Evolutionary conservation across 1,140 invertebrate genomes (phyloP), one percentile per base, ranked within the genome.

Genomic region (Diorhabda elongata): DNA sequence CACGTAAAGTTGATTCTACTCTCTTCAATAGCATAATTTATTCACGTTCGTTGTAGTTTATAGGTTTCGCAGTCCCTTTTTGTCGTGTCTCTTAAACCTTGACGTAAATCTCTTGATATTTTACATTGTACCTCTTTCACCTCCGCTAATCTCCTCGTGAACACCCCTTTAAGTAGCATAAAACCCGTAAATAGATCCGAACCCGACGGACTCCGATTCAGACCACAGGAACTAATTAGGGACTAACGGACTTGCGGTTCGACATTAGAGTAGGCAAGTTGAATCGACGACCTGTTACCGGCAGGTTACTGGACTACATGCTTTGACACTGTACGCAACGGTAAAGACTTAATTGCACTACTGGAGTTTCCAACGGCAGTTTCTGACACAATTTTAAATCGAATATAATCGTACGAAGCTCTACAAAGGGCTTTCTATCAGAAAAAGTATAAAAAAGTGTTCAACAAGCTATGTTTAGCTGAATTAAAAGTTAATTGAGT

Each of bases 171-270:
- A 11, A 62, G 61, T 62, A 44, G 61, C n/a, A 44, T 62, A 62
- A 62, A 62, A 62, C 61, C 61, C 43, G 43, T 44, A 11, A 62
- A 59, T 59, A 62, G 61, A 62, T 42, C 44, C 42, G 6, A 5
- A 43, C 61, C n/a, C 58, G 2, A 11, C 58, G 58, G 42, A 44
- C 61, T 44, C 3, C 42, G 44, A 44, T 1, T 42, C 61, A 44
- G 44, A n/a, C 42, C 64, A 65, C 56, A 65, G 64, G 64, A 65
- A 65, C 64, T 65, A 65, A 65, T 65, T 65, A 65, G 64, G 64
- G 52, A 52, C 45, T 7, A 43, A 26, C 56, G 64, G 64, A 65
- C 56, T 65, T 65, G 64, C 56, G 64, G 64, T 65, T n/a, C n/a
- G 42, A 56, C 64, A 58, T 42, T 8, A 44, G 64, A 9, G 52